Evolutionary conservation across 2,888 invertebrate species (phyloP).

Genomic region (Lacanobia oleracea): DNA sequence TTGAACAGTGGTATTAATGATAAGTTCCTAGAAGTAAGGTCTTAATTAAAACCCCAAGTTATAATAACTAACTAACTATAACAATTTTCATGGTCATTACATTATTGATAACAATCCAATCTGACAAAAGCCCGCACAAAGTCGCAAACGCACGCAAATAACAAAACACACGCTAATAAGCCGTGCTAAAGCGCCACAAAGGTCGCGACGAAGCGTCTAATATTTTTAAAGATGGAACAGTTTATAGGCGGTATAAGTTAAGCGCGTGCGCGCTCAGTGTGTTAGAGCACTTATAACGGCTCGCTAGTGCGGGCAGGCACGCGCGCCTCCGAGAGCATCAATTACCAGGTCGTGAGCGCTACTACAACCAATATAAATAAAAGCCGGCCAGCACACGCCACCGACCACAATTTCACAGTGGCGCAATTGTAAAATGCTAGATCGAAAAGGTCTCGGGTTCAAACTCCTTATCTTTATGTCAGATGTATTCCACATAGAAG

Average conservation of each 20-base stretch:
- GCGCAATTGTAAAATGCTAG: slow-evolving; percentile 88
- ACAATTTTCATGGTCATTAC: background rate
- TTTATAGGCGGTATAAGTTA: slow-evolving; percentile 63
- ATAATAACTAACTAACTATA: background rate
- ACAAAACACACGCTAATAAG: slow-evolving; percentile 11
- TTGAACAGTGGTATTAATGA: too few relatives aligned
- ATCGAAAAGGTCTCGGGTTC: slow-evolving; percentile 87
- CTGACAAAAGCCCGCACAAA: slow-evolving; percentile 9
- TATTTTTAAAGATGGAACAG: slow-evolving; percentile 56
- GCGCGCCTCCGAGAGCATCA: slow-evolving; percentile 85
- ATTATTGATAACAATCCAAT: background rate
- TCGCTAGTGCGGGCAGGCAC: slow-evolving; percentile 74
- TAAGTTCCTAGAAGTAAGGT: too few relatives aligned
- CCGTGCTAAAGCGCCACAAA: background rate
- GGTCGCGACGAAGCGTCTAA: slow-evolving; percentile 35
- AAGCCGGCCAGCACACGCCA: slow-evolving; percentile 81
- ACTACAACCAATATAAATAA: slow-evolving; percentile 89
- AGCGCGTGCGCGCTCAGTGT: slow-evolving; percentile 74
- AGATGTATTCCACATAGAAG: slow-evolving; percentile 80
- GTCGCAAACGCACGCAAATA: slow-evolving; percentile 5
- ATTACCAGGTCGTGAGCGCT: slow-evolving; percentile 89
- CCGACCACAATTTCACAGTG: slow-evolving; percentile 84
- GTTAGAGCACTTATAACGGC: slow-evolving; percentile 78
- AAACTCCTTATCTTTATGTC: slow-evolving; percentile 85
- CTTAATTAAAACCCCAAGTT: background rate